Evolutionary conservation across 2,888 invertebrate species (phyloP).

Genomic region (Tanypteryx hageni): DNA sequence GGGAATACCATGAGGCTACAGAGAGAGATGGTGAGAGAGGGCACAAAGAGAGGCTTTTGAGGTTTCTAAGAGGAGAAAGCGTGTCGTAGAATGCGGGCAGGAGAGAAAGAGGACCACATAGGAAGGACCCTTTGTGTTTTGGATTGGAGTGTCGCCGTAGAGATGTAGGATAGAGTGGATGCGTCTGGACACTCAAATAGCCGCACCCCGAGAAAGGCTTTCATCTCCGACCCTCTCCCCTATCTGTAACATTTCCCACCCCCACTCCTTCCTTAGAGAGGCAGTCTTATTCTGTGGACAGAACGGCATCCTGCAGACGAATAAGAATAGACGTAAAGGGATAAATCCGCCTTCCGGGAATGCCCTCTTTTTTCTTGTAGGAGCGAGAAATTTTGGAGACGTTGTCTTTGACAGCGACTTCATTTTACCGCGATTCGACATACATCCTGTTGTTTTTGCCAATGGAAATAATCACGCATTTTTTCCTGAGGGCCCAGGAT

Average conservation of each 20-base stretch:
- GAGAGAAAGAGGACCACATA: background rate
- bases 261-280: background rate
- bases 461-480: too few relatives aligned
- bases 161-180: background rate
- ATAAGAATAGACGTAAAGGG: too few relatives aligned
- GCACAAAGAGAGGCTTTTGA: background rate
- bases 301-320: too few relatives aligned
- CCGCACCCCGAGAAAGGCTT: conserved; percentile 6
- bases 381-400: too few relatives aligned
- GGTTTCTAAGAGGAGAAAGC: background rate
- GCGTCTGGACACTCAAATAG: background rate
- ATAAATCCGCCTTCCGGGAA: too few relatives aligned
- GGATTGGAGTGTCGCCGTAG: background rate
- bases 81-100: background rate
- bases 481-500: too few relatives aligned
- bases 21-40: background rate
- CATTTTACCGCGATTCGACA: too few relatives aligned
- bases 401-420: too few relatives aligned
- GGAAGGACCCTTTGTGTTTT: background rate
- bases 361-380: too few relatives aligned
- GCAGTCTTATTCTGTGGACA: background rate
- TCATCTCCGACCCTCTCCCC: background rate
- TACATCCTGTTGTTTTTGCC: too few relatives aligned
- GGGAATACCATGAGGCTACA: background rate
- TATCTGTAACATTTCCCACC: background rate